phyloP scores from a whole-genome alignment of 1,140 invertebrate species.

The Calycopis cecrops region DNA sequence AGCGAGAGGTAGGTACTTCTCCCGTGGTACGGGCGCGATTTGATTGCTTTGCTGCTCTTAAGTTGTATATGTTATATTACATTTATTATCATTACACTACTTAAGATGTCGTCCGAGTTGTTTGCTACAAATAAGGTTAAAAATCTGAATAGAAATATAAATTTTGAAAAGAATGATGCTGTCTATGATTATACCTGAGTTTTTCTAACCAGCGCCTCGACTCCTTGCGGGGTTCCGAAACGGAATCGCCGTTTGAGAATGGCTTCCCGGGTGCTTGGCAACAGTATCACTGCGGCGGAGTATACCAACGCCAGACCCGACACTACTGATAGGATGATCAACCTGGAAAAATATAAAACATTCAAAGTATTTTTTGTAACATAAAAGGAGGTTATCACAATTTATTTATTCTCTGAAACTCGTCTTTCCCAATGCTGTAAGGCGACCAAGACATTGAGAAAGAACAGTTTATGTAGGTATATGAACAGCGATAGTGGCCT shows the following conservation, averaged over 20 bases:
- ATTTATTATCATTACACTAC: too few relatives aligned
- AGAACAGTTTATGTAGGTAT: not conserved
- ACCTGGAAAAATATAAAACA: constrained; percentile 65
- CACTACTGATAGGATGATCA: constrained; percentile 87
- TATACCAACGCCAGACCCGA: constrained; percentile 87
- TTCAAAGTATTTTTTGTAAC: not conserved
- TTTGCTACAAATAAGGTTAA: too few relatives aligned
- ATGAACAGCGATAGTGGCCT: not conserved
- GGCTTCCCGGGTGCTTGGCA: constrained; percentile 87
- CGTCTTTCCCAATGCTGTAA: too few relatives aligned
- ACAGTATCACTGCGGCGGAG: constrained; percentile 84
- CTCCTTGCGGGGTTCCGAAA: constrained; percentile 82
- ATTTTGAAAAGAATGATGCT: not conserved
- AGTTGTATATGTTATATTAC: too few relatives aligned
- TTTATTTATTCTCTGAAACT: too few relatives aligned
- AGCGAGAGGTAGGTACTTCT: too few relatives aligned
- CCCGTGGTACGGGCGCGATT: too few relatives aligned
- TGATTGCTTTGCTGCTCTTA: too few relatives aligned
- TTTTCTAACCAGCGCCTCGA: constrained; percentile 82
- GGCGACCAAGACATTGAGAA: too few relatives aligned
- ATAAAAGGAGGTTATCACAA: too few relatives aligned
- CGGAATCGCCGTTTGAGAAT: constrained; percentile 86
- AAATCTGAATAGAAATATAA: not conserved
- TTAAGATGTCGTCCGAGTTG: too few relatives aligned
- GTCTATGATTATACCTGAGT: constrained; percentile 81